Evolutionary conservation across 2,888 invertebrate species (phyloP), one percentile per base, ranked within the genome.

Genomic region (Cantharis rufa): DNA sequence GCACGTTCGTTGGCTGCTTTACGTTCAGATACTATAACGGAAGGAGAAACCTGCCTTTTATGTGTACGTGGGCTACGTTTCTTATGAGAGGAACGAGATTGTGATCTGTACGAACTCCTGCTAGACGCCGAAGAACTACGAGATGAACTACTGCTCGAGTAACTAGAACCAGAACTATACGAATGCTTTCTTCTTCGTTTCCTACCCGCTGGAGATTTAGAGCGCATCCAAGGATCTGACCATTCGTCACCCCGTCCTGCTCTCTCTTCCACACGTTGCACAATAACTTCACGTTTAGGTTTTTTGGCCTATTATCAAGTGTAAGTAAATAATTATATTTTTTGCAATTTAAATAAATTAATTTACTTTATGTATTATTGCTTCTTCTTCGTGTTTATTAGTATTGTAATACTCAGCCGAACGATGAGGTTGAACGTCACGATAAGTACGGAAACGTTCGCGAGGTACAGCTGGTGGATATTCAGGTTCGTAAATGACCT

Each of bases 191-290:
- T 88, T 71, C 90, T 88, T 79, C 92, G 92, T 62, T 91, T 85
- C 78, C 89, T 90, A 1, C 92, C 89, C 86, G 88, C 86, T 0
- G 92, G 93, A 3, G 93, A 93, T 82, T 93, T 93, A 3, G 92
- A 91, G 32, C 94, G 89, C 94, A 96, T 96, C 98, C 98, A 98
- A 0, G 98, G 98, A 89, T 98, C 98, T 64, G 94, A 95, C 97
- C 98, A 98, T 84, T 97, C 97, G 86, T 98, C 97, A 0, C 92
- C 94, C 64, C 92, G 91, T 72, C 86, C 87, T 10, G 81, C 82
- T 66, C 86, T 78, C 78, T 84, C 83, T 82, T 84, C 89, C 88
- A 92, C 93, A 24, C 94, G 91, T 86, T 95, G 94, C 0, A 95
- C 94, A 80, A 94, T 94, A 1, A 95, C 95, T 86, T 94, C 94